Evolutionary conservation across 1,140 invertebrate species (phyloP), one percentile per base, ranked within the genome.

Genomic region (Drosophila obscura): DNA sequence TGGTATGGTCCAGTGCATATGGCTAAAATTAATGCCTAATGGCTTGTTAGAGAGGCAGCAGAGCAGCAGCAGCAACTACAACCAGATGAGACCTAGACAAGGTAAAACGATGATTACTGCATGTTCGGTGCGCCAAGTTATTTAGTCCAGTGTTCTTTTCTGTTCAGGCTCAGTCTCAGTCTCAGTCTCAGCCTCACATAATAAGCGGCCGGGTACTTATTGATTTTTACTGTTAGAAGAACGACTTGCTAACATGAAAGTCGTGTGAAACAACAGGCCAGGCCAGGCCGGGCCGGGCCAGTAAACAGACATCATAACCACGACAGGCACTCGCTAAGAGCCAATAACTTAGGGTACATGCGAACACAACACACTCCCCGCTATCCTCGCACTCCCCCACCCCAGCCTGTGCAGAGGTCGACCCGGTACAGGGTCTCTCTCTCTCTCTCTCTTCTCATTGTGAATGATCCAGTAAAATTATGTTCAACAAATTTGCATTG

Each of bases 21-120:
- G 80, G 81, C 82, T 82, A 71, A 78, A 85, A 81, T 85, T 85
- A 85, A 85, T 85, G 82, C 78, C 81, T 78, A 85, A 82, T 87
- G 65, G 77, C 77, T 77, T 80, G 81, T 77, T 77, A 13, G 41
- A 45, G 51, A 55, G 51, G 53, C 50, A 61, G 51, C 61, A 66
- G 22, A 24, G 22, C 19, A 22, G 28, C 28, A 31, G 2, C 2
- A 31, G 28, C 57, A 56, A 52, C 41, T 63, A 7, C 73, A 56
- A 39, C 35, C 35, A 39, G 35, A 39, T 28, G 49, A 73, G 59
- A 52, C 49, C 45, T 22, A 49, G 51, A 71, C 65, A 64, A 75
- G 35, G 11, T 39, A 39, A 39, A 81, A 78, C 68, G 81, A 85
- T 85, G 81, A 85, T 85, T 77, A 73, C 77, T 74, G 56, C 81